Base-by-base conservation (phyloP, 2,888 invertebrate species). In the Azorinus chamasolen region DNA sequence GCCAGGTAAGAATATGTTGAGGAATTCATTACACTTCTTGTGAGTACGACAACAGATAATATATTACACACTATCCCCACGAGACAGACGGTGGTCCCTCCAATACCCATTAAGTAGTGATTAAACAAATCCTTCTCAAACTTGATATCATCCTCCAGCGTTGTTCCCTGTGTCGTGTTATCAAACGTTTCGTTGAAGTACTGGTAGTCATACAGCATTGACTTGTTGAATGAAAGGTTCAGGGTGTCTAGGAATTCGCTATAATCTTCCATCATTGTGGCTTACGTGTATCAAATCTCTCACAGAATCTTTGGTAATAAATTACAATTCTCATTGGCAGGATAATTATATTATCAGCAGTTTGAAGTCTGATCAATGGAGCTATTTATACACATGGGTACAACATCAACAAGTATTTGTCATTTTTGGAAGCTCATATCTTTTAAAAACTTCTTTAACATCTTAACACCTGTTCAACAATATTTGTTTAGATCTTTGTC, bases 1-100 rank as follows among this genome's bases (percentile, higher is more conserved):
- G 91, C 73, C 32, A 93, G 85, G 83, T 93, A 93, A 5, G 89
- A 88, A 79, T 93, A 92, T 0, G 93, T 93, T 10, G 92, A 91
- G 0, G 91, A 90, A 12, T 89, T 79, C 91, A 93, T 92, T 0
- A 86, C 82, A 41, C 82, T 81, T 6, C 89, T 85, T 4, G 91
- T 89, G 43, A 93, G 85, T 22, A 93, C 92, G 39, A 91, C 80
- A 55, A 91, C 84, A 12, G 91, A 91, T 57, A 93, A 68, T 6
- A 90, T 87, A 79, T 93, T 93, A 53, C 92, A 91, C 5, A 93
- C 77, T 48, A 92, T 88, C 16, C 93, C 93, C 1, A 92, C 76
- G 43, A 87, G 83, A 77, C 92, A 92, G 5, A 93, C 79, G 1
- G 85, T 87, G 71, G 89, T 88, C 16, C 91, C 92, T 2, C 87